Conservation (phyloP, 2,888 invertebrate species). For the Zygothrica quintamaculata region DNA sequence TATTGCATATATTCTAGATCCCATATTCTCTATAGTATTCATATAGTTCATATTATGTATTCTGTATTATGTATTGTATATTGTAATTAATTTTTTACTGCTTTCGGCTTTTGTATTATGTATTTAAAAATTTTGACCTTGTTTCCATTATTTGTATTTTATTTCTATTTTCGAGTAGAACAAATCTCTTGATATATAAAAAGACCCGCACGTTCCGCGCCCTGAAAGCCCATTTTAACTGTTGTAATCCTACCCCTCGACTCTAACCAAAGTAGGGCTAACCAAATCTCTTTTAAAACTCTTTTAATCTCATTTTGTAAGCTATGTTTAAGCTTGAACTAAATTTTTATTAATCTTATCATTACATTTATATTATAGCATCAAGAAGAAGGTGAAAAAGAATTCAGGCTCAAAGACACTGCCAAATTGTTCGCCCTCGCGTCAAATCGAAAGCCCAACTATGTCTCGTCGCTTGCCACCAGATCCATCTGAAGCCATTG, state of each 20-base stretch:
- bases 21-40: constrained; percentile 31
- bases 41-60: constrained; percentile 41
- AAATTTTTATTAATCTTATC: constrained; percentile 1
- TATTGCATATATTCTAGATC: constrained; percentile 22
- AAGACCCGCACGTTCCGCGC: constrained; percentile 32
- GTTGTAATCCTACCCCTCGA: constrained; percentile 30
- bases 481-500: constrained; percentile 94
- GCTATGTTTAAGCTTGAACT: neutral
- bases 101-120: constrained; percentile 62
- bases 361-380: constrained; percentile 85
- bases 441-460: constrained; percentile 91
- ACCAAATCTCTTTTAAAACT: constrained; percentile 3
- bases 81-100: constrained; percentile 38
- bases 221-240: constrained; percentile 17
- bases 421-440: constrained; percentile 93
- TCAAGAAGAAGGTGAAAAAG: constrained; percentile 94
- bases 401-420: constrained; percentile 93
- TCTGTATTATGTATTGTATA: constrained; percentile 34
- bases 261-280: constrained; percentile 20
- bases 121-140: constrained; percentile 52
- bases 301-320: neutral
- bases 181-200: constrained; percentile 20
- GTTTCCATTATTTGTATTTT: constrained; percentile 42
- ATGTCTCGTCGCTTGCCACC: constrained; percentile 90
- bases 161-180: constrained; percentile 44